These are phyloP conservation scores for Propithecus perrieri DNA, from an alignment of 2,797 vertebrate genomes.

Conservation along the genomic window DNA sequence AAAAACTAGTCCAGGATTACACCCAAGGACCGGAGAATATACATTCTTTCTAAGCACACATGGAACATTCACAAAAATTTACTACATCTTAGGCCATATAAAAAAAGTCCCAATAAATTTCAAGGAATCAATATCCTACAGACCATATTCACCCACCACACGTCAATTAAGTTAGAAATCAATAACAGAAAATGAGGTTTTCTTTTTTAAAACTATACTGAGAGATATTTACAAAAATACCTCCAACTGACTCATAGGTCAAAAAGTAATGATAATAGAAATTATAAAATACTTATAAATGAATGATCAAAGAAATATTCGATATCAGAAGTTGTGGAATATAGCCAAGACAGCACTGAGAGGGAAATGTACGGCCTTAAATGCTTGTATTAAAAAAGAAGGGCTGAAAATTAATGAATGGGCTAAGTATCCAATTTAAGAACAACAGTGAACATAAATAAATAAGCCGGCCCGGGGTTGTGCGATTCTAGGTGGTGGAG, in stretches of 20 bases:
- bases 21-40: neutral
- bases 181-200: neutral
- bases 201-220: neutral
- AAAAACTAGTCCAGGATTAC: neutral
- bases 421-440: neutral
- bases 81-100: neutral
- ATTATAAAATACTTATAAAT: conserved; percentile 59
- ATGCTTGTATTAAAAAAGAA: conserved; percentile 24
- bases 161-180: conserved; percentile 32
- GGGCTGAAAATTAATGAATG: conserved; percentile 37
- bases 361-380: conserved; percentile 23
- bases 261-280: conserved; percentile 51
- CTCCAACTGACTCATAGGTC: conserved; percentile 3
- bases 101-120: conserved; percentile 29
- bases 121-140: neutral
- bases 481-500: neutral
- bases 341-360: conserved; percentile 42
- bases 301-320: conserved; percentile 54
- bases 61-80: neutral
- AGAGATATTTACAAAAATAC: conserved; percentile 38
- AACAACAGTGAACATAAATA: neutral
- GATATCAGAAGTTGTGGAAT: conserved; percentile 43
- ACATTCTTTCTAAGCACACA: neutral
- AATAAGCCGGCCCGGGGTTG: neutral
- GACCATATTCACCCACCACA: neutral